Base-by-base conservation (phyloP, 2,113 vertebrate species). In the Vulpes vulpes region DNA sequence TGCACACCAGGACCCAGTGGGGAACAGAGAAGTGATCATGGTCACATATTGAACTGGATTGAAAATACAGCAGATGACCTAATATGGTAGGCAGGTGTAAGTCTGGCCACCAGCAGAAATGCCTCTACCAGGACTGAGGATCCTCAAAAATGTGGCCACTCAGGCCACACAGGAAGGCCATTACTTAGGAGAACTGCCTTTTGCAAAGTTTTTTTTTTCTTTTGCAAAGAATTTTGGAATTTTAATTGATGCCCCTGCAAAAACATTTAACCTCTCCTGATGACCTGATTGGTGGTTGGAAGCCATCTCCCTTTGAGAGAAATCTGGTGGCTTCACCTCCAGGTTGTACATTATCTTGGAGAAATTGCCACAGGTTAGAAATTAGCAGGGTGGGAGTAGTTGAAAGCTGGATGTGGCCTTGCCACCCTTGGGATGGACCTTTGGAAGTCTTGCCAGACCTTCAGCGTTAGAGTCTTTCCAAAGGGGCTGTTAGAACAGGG, bases 171-270 rank as follows among this genome's bases (percentile, higher is more conserved):
- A 9, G 30, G 51, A 73, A 87, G 60, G 71, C 22, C 2, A 8
- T 90, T 59, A 67, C 73, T 91, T 35, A 35, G 84, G 65, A 55
- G 35, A 92, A 83, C 14, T 59, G 32, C 62, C 23, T 51, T 92
- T 35, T 49, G 32, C 57, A 74, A 80, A 65, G 15, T 91, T 78
- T 84, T 49, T 65, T 89, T 60, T 57, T 95, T 93, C 64, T 84
- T 49, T 65, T 89, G 55, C 17, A 71, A 57, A 51, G 74, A 49
- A 76, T 51, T 11, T 43, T 60, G 57, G 23, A 89, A 59, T 82
- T 96, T 80, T 84, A 86, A 80, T 64, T 14, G 17, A 53, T 64
- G 57, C 51, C 38, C 12, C 83, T 89, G 74, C 32, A 55, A 67
- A 60, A 74, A 74, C 38, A 16, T 25, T 59, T 78, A 53, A 32